phyloP scores from a whole-genome alignment of 2,797 vertebrate species.

The Thaleichthys pacificus region DNA sequence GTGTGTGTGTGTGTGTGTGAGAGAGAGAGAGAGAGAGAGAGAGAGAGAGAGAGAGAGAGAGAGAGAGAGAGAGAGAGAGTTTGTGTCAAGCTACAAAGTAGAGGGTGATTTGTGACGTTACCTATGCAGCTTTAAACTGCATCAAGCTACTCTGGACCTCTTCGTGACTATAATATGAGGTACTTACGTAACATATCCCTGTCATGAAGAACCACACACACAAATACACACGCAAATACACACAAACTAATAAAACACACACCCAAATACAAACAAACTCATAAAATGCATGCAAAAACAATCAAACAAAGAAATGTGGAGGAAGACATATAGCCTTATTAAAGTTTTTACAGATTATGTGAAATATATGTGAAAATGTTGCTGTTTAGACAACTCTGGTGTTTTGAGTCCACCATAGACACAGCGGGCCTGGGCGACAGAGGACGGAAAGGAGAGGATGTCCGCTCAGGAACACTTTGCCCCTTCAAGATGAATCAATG shows the following conservation, averaged over 20 bases:
- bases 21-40: too few relatives aligned
- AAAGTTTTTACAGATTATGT: slow-evolving; percentile 15
- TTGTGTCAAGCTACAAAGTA: slow-evolving; percentile 42
- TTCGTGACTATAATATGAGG: slow-evolving; percentile 65
- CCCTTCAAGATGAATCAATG: too few relatives aligned
- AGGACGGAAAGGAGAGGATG: too few relatives aligned
- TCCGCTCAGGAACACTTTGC: too few relatives aligned
- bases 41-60: too few relatives aligned
- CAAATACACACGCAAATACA: slow-evolving; percentile 8
- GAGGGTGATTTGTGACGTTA: slow-evolving; percentile 68
- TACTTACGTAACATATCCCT: slow-evolving; percentile 61
- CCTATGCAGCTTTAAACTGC: slow-evolving; percentile 69
- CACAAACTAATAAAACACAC: not conserved
- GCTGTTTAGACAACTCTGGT: too few relatives aligned
- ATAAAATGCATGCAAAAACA: not conserved
- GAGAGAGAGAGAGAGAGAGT: not conserved
- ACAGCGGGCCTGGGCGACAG: too few relatives aligned
- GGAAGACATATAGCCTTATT: not conserved
- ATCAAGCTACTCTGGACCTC: slow-evolving; percentile 65
- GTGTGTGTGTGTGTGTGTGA: too few relatives aligned
- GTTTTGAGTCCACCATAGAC: too few relatives aligned
- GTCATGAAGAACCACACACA: slow-evolving; percentile 61
- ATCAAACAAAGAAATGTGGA: not conserved
- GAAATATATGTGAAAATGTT: too few relatives aligned
- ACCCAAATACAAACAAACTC: not conserved